A percentile compares a stretch with the other conserved stretches of the same genome.
phyloP scores from a whole-genome alignment of 2,888 invertebrate genomes.

The Aleiodes testaceus region DNA sequence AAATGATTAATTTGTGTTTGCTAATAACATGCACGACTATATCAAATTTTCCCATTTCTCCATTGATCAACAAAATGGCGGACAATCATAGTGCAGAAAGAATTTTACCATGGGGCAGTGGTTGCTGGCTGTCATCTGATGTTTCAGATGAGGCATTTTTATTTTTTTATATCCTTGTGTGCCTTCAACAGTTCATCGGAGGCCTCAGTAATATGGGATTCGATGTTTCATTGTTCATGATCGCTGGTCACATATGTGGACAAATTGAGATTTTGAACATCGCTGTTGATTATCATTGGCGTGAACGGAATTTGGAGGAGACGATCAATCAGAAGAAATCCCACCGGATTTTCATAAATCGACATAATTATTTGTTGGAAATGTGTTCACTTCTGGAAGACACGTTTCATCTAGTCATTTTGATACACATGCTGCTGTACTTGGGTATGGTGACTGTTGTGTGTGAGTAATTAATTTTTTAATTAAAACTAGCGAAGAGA shows the following conservation, averaged over 20 bases:
- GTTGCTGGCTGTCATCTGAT: conserved; percentile 4
- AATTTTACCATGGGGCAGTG: conserved; percentile 18
- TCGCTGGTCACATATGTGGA: conserved; percentile 7
- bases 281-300: too few species aligned
- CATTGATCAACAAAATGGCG: not conserved
- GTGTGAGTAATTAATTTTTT: not conserved
- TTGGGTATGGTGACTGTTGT: conserved; percentile 5
- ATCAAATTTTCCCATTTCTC: conserved; percentile 2
- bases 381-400: not conserved
- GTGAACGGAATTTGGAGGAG: not conserved
- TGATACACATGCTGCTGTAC: conserved; percentile 7
- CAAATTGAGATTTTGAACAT: conserved; percentile 9
- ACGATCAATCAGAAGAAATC: not conserved
- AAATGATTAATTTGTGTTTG: conserved; percentile 15
- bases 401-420: not conserved
- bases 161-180: not conserved
- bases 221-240: conserved; percentile 23
- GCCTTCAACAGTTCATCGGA: conserved; percentile 1
- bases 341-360: not conserved
- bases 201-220: conserved; percentile 21
- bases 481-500: too few species aligned
- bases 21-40: not conserved
- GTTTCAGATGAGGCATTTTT: not conserved
- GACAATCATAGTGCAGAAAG: not conserved
- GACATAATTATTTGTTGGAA: not conserved